Conservation (phyloP, 1,140 invertebrate genomes). For the Scaptomyza montana region DNA sequence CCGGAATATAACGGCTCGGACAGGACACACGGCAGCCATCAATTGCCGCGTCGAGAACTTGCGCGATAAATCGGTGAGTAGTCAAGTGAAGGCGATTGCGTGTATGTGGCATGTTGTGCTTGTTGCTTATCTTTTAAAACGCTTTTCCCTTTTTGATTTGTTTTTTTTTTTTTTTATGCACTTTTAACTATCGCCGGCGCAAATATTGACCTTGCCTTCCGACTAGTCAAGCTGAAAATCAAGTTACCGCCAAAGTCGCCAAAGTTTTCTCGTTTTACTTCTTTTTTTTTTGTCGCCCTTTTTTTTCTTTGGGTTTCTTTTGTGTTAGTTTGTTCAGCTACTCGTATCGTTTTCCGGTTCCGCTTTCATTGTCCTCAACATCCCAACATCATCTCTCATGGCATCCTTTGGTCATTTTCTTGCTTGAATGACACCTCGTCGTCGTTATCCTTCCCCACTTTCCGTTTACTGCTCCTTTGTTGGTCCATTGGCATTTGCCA, state of each 20-base stretch:
- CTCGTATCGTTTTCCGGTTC: conserved; percentile 51
- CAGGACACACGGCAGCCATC: conserved; percentile 92
- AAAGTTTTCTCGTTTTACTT: conserved; percentile 6
- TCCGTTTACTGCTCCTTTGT: conserved; percentile 42
- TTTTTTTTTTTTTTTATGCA: conserved; percentile 49
- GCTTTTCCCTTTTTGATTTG: conserved; percentile 23
- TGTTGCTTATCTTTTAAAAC: conserved; percentile 48
- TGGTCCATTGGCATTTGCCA: conserved; percentile 35
- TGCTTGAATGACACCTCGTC: conserved; percentile 51
- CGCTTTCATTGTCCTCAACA: conserved; percentile 42
- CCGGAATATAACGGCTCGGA: conserved; percentile 91
- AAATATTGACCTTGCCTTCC: conserved; percentile 62
- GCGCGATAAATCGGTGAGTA: conserved; percentile 91
- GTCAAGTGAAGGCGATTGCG: conserved; percentile 58
- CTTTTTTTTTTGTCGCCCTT: conserved; percentile 18
- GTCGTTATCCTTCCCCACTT: conserved; percentile 13
- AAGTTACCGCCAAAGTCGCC: conserved; percentile 62
- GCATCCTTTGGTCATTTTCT: conserved; percentile 50
- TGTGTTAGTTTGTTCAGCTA: conserved; percentile 46
- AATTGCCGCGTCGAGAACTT: conserved; percentile 93
- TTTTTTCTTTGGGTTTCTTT: conserved; percentile 20
- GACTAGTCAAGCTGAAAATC: conserved; percentile 74
- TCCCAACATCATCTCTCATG: conserved; percentile 24
- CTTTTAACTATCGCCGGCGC: conserved; percentile 53
- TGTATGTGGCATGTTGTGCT: too few relatives aligned